phyloP scores from a whole-genome alignment of 2,797 vertebrate species.

The Leptatherina wallacei region DNA sequence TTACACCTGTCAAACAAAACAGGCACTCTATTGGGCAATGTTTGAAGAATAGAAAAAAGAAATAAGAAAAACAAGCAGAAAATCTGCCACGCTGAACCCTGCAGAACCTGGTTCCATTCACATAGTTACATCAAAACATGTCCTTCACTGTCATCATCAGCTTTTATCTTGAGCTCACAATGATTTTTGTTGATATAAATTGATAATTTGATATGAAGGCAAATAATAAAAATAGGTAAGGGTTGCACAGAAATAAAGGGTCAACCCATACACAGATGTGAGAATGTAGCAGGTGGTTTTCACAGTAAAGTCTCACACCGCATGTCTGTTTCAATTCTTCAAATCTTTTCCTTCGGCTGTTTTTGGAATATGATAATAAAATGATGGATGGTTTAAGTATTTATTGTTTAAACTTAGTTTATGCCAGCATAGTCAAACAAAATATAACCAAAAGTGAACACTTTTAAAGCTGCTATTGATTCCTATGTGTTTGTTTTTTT shows the following conservation, averaged over 20 bases:
- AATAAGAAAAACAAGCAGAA: no score
- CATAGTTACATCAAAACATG: background rate
- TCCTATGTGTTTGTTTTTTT: constrained; percentile 5
- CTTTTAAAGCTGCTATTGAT: constrained; percentile 4
- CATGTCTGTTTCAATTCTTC: background rate
- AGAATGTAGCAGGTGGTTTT: background rate
- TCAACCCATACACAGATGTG: background rate
- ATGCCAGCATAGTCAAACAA: constrained; percentile 6
- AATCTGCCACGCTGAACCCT: no score
- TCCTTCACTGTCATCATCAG: background rate
- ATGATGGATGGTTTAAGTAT: background rate
- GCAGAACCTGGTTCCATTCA: background rate
- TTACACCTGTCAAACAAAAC: no score
- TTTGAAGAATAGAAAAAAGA: no score
- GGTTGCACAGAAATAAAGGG: background rate
- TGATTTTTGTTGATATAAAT: background rate
- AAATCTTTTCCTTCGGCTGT: background rate
- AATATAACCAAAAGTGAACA: background rate
- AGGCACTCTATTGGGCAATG: no score
- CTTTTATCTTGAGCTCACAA: background rate
- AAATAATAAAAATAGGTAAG: background rate
- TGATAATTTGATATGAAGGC: background rate
- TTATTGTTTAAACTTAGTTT: background rate
- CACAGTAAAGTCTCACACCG: background rate
- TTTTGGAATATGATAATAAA: background rate